phyloP scores from a whole-genome alignment of 2,888 invertebrate genomes.

The Hoplodrina blanda region DNA sequence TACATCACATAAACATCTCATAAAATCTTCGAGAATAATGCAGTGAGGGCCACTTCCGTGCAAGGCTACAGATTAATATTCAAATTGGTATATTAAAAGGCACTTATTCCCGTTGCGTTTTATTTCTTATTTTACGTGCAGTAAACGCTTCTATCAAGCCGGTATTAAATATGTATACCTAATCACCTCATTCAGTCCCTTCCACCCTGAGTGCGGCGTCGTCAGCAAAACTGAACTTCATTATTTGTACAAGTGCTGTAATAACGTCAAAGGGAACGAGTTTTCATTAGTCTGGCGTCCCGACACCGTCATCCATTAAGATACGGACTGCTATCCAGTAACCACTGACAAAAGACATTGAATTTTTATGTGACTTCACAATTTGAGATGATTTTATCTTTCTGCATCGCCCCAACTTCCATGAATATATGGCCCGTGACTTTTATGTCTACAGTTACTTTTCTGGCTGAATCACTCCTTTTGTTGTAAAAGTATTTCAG shows the following conservation, averaged over 20 bases:
- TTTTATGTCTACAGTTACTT: slow-evolving; percentile 29
- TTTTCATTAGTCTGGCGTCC: slow-evolving; percentile 62
- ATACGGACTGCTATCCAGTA: slow-evolving; percentile 38
- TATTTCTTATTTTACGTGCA: slow-evolving; percentile 53
- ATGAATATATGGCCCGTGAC: slow-evolving; percentile 26
- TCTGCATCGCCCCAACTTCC: slow-evolving; percentile 31
- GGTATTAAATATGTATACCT: slow-evolving; percentile 56
- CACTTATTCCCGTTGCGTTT: slow-evolving; percentile 42
- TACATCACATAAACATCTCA: not conserved
- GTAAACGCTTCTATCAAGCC: slow-evolving; percentile 49
- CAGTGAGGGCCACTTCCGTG: not conserved
- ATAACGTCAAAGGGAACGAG: slow-evolving; percentile 62
- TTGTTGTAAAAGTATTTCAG: slow-evolving; percentile 37
- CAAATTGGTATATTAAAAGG: slow-evolving; percentile 47
- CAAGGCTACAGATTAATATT: slow-evolving; percentile 35
- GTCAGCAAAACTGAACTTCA: slow-evolving; percentile 52
- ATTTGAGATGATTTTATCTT: slow-evolving; percentile 51
- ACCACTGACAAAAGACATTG: slow-evolving; percentile 49
- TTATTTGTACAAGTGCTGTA: slow-evolving; percentile 64
- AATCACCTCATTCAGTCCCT: slow-evolving; percentile 41
- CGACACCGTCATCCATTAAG: slow-evolving; percentile 40
- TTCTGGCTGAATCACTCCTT: slow-evolving; percentile 41
- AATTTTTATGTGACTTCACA: slow-evolving; percentile 56
- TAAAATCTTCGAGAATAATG: slow-evolving; percentile 2
- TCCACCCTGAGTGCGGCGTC: slow-evolving; percentile 27